Base-by-base conservation (phyloP, 2,113 vertebrate species). In the Orycteropus afer region DNA sequence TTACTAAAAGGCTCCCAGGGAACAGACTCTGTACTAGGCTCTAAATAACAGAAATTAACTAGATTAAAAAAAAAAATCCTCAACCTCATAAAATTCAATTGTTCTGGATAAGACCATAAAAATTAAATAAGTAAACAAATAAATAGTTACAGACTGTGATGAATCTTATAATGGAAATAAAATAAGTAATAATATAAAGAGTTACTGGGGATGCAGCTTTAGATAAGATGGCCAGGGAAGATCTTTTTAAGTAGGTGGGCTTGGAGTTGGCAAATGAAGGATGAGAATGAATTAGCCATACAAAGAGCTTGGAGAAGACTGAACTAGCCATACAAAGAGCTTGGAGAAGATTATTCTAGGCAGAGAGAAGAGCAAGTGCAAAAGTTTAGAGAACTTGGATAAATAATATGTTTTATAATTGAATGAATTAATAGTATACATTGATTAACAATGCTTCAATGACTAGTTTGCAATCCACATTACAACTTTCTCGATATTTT, bases 401-500 rank as follows among this genome's bases (percentile, higher is more conserved):
- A 42, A 85, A 61, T 82, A 5, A n/a, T 17, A 67, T 27, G 23
- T 22, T 4, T 90, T 80, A 73, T 25, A 86, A 63, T 53, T 91
- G 27, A 87, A 29, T 90, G 22, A 77, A 79, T 94, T 78, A 91
- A 87, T 77, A 76, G 25, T 67, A 83, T n/a, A 57, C 7, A 42
- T 29, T 92, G 34, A 71, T 94, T 69, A 80, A 49, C 29, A 91
- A 29, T 90, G 40, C 77, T 93, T 86, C 23, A 49, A 14, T 79
- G 51, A 81, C 22, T 67, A 91, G 49, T 94, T 96, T 37, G 37
- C 40, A 86, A 71, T 49, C 79, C 88, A 71, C 53, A 67, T 78
- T 69, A 45, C 7, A 86, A 81, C 25, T 59, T 37, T 61, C 49
- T n/a, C 45, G 25, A 12, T 89, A 90, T 51, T 86, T 93, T 87